Conservation (phyloP, 37 sponge, comb jelly and placozoan genomes). For the Ianthella basta region DNA sequence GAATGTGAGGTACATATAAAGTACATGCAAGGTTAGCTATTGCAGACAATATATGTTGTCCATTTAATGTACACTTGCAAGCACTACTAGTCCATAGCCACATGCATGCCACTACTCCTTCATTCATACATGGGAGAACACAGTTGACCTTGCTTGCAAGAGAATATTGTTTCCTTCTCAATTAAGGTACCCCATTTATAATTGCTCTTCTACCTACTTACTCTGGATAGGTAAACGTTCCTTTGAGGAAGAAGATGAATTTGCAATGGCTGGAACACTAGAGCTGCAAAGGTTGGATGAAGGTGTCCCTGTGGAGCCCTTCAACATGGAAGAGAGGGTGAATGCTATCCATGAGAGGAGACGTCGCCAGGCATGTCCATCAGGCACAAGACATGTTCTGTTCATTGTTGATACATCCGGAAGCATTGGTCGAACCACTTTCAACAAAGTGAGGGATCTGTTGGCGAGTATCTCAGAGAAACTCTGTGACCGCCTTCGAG, state of each 20-base stretch:
- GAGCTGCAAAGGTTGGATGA: background rate
- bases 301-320: background rate
- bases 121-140: too few species aligned
- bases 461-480: conserved; percentile 1
- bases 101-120: too few species aligned
- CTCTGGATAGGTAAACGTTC: too few species aligned
- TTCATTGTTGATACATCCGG: conserved; percentile 23
- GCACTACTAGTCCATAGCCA: too few species aligned
- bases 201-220: too few species aligned
- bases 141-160: too few species aligned
- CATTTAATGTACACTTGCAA: too few species aligned
- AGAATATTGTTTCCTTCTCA: too few species aligned
- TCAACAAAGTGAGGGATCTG: background rate
- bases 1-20: too few species aligned
- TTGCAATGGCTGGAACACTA: background rate
- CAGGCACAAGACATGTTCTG: conserved; percentile 11
- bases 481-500: conserved; percentile 5
- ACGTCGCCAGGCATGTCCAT: background rate
- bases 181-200: too few species aligned
- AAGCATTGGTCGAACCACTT: conserved; percentile 11
- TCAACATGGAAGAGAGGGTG: conserved; percentile 3
- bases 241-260: too few species aligned
- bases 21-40: conserved; percentile 28
- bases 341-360: background rate
- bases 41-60: too few species aligned